Evolutionary conservation across 2,113 vertebrate species (phyloP), one percentile per base, ranked within the genome.

Genomic region (Macrotus californicus): DNA sequence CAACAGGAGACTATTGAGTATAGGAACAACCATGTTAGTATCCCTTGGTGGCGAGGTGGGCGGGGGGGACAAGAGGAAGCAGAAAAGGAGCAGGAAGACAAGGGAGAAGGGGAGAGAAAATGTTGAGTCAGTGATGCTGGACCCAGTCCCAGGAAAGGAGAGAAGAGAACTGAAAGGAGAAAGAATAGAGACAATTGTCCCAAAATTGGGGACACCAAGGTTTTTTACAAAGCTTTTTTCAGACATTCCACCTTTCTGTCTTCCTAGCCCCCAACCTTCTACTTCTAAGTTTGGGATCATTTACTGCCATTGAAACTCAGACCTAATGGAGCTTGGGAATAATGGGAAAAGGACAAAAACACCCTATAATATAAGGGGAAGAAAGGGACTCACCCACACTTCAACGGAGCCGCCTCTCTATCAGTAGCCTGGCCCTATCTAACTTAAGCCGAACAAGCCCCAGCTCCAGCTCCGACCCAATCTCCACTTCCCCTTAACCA

Each of bases 21-120:
- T 16, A 64, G 67, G 61, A 94, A 88, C 81, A 95, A 81, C 16
- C 22, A 18, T 72, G 82, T 79, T 95, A 94, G 77, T 89, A 77
- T 77, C 46, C 29, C 48, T 72, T n/a, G n/a, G n/a, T n/a, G n/a
- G n/a, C 70, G 13, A 46, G 31, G 7, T n/a, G 54, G 72, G 24
- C 50, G 24, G 26, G 11, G 59, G 59, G 24, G 22, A n/a, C 24
- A 39, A 22, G 21, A 41, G 18, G 64, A 46, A 21, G 26, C 9
- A 54, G 64, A 77, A n/a, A 54, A 36, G 29, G 3, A 52, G 15
- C 36, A 48, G 19, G 41, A 36, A 14, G 26, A 16, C 14, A 7
- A 29, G 26, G 31, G 10, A 39, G 2, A 31, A 34, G 8, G 6
- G 52, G 16, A 50, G 31, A 34, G 9, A 39, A 36, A 34, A 10